A percentile compares a stretch with the other conserved stretches of the same genome.
phyloP scores from a whole-genome alignment of 2,113 vertebrate species.

The Columba livia region DNA sequence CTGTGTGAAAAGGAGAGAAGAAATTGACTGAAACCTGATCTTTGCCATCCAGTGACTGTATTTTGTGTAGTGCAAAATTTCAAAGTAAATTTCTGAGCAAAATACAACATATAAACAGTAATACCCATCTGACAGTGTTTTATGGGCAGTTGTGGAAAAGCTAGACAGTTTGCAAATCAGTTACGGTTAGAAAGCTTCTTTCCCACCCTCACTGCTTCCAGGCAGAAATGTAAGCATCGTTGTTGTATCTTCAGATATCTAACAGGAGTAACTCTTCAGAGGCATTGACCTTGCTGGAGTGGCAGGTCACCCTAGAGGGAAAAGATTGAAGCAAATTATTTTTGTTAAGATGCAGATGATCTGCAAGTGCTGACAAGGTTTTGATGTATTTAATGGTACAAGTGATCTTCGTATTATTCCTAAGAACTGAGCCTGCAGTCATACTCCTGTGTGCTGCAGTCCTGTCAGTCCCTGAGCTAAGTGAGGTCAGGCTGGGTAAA shows the following conservation, averaged over 20 bases:
- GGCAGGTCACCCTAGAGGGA: slow-evolving; percentile 55
- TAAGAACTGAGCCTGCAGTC: slow-evolving; percentile 34
- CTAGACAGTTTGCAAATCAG: neutral
- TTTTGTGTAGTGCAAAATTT: neutral
- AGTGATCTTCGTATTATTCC: slow-evolving; percentile 23
- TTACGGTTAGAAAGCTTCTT: slow-evolving; percentile 24
- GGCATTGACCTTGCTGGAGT: slow-evolving; percentile 43
- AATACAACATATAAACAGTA: neutral
- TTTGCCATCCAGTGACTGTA: neutral
- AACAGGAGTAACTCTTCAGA: slow-evolving; percentile 45
- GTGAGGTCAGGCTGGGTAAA: slow-evolving; percentile 13
- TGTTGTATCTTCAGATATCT: slow-evolving; percentile 35
- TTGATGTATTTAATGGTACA: slow-evolving; percentile 63
- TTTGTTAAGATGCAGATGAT: slow-evolving; percentile 61
- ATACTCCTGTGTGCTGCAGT: neutral
- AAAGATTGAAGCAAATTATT: slow-evolving; percentile 50
- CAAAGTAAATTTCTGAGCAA: neutral
- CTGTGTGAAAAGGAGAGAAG: neutral
- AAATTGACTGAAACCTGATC: neutral
- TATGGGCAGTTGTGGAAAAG: neutral
- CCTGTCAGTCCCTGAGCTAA: neutral
- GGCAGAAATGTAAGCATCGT: slow-evolving; percentile 38
- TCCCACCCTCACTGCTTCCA: neutral
- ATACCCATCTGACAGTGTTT: neutral
- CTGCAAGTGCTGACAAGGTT: slow-evolving; percentile 56